Evolutionary conservation across 1,140 invertebrate species (phyloP), one percentile per base, ranked within the genome.

Genomic region (Orius insidiosus): DNA sequence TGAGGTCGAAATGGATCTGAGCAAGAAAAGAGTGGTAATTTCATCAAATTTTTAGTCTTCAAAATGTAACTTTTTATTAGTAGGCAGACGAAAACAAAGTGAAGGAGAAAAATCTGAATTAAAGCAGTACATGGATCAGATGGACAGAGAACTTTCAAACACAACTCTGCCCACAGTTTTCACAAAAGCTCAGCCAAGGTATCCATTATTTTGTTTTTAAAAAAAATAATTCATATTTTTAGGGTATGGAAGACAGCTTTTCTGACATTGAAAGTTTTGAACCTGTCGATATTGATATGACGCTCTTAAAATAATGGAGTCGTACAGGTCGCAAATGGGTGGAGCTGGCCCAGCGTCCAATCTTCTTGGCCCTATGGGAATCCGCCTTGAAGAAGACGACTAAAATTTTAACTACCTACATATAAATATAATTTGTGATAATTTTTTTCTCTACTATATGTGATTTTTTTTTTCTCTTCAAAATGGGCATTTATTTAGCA

Each of bases 271-370:
- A 82, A 56, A 70, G 68, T 47, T 80, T 81, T 57, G 62, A 70
- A 49, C 77, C 78, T 1, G 78, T 86, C 4, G 73, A 85, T 59
- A 74, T 86, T 34, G 76, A 86, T 59, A 67, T 80, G 47, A 78
- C 54, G 71, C 76, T 16, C 63, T 89, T 31, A 74, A 78, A n/a
- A 88, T 90, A 52, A 63, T 87, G 51, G 74, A 84, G 59, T 87
- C 85, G 51, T 83, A 83, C 56, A 72, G 75, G 54, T 74, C 76
- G 46, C 86, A 96, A 62, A 69, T 81, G 52, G 82, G 81, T 4
- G 78, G 80, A 15, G 71, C 84, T 14, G 90, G 90, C 7, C 89
- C 92, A 4, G 74, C 82, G 2, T 80, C 82, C 51, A 90, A 80
- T 61, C 71, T 96, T 42, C 69, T 95, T 11, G 75, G 72, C 36